Evolutionary conservation across 2,888 invertebrate genomes (phyloP), one percentile per base, ranked within the genome.

Genomic region (Bhutanitis thaidina): DNA sequence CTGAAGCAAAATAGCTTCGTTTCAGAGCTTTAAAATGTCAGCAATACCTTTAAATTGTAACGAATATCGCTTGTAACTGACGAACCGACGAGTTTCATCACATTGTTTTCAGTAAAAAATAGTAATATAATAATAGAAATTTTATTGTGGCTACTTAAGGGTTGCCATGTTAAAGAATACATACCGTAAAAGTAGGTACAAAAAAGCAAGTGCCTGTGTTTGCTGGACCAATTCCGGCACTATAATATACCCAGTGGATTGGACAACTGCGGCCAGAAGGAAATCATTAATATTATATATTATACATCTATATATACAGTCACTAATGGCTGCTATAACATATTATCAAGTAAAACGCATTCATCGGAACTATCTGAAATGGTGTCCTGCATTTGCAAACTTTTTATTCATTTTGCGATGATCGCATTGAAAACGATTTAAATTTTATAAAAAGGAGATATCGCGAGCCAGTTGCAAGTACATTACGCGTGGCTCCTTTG

Each of bases 401-500:
- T 7, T 12, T 34, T 39, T 38, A 34, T 34, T 34, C 32, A 39
- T 47, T 47, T 40, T 20, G 30, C 32, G 25, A 32, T 47, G 46
- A 30, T 32, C 34, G 39, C 32, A 39, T 25, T n/a, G 32, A 13
- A 47, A 47, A 39, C 38, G 14, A 32, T 47, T 39, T 47, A 39
- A 40, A 32, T 39, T 32, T 29, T 13, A 45, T 15, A 50, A 44
- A 51, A 51, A 51, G 35, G 13, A 40, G 30, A 51, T 45, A 45
- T 36, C 40, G 45, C 34, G 40, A 60, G 65, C 64, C 62, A 59
- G 66, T 65, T 53, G 56, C 54, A 46, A 62, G 65, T 67, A 67
- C 62, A 57, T 63, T 65, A 65, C 65, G 66, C 66, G 65, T 65
- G 65, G 60, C 64, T 54, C 34, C 47, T 45, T 16, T 13, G 1